These are phyloP conservation scores for Elmis aenea DNA, from an alignment of 2,888 invertebrate species.

Conservation along the genomic window DNA sequence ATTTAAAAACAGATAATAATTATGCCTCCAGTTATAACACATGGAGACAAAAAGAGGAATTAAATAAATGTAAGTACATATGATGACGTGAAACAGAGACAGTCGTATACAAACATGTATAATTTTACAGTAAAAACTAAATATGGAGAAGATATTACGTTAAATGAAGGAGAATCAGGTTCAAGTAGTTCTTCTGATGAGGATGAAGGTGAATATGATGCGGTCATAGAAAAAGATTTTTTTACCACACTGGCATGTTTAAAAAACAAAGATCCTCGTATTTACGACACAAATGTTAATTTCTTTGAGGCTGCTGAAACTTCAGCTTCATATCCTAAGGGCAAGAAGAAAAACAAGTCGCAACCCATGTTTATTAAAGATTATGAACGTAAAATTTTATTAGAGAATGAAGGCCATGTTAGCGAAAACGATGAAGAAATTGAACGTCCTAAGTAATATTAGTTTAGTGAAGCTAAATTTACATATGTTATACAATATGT, in stretches of 20 bases:
- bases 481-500: slow-evolving; percentile 1
- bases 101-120: slow-evolving; percentile 1
- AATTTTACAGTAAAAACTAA: slow-evolving; percentile 63
- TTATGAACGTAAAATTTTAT: slow-evolving; percentile 70
- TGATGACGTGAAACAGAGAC: no score
- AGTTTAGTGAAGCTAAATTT: neutral
- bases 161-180: slow-evolving; percentile 46
- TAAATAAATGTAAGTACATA: slow-evolving; percentile 65
- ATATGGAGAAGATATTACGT: slow-evolving; percentile 59
- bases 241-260: slow-evolving; percentile 78
- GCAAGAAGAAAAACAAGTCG: slow-evolving; percentile 32
- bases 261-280: slow-evolving; percentile 83
- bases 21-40: slow-evolving; percentile 81
- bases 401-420: slow-evolving; percentile 60
- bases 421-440: slow-evolving; percentile 43
- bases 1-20: slow-evolving; percentile 66
- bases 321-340: slow-evolving; percentile 8
- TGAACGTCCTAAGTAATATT: neutral
- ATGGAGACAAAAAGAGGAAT: slow-evolving; percentile 81
- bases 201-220: slow-evolving; percentile 56
- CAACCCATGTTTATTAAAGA: slow-evolving; percentile 68
- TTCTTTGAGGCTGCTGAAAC: slow-evolving; percentile 55
- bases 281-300: slow-evolving; percentile 71
- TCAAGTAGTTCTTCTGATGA: slow-evolving; percentile 55
- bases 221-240: slow-evolving; percentile 78